Evolutionary conservation across 2,888 invertebrate genomes (phyloP), one percentile per base, ranked within the genome.

Genomic region (Hemicrepidius hirtus): DNA sequence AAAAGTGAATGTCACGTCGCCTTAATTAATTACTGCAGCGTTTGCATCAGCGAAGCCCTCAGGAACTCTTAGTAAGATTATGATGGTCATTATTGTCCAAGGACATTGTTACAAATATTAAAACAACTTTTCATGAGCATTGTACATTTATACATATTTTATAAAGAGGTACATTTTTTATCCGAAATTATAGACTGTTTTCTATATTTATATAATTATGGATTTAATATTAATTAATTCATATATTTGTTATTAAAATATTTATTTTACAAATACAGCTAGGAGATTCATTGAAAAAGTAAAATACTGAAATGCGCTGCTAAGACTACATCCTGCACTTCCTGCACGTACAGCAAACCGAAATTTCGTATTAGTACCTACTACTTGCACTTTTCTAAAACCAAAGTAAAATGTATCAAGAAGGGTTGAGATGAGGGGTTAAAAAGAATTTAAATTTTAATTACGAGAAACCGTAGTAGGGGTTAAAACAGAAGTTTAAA

Each of bases 11-110:
- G 64, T 49, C 64, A 65, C 49, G 49, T 65, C 49, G 35, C 16
- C 50, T 65, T 65, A 65, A 65, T 65, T 65, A 65, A 65, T 65
- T 65, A 65, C 64, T 53, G 50, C 64, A 50, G 21, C 49, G 40
- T 37, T 50, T 50, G 53, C 64, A 37, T 65, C 40, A n/a, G 18
- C 64, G 20, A 53, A 18, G 50, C 40, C 64, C 49, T 18, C 16
- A 49, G 37, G 40, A 53, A 65, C 50, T 46, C 35, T 21, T 13
- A 65, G 49, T 37, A 16, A 24, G 20, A 44, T 41, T 60, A 44
- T 60, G 60, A 60, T 60, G 41, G 60, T 41, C 44, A 28, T 20
- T 28, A 16, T 35, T 21, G 12, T 40, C 16, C 57, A 57, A 57
- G 57, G 57, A 28, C 18, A 37, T 57, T 40, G 18, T 20, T 20